Base-by-base conservation (phyloP, 2,888 invertebrate species). In the Xylota segnis region DNA sequence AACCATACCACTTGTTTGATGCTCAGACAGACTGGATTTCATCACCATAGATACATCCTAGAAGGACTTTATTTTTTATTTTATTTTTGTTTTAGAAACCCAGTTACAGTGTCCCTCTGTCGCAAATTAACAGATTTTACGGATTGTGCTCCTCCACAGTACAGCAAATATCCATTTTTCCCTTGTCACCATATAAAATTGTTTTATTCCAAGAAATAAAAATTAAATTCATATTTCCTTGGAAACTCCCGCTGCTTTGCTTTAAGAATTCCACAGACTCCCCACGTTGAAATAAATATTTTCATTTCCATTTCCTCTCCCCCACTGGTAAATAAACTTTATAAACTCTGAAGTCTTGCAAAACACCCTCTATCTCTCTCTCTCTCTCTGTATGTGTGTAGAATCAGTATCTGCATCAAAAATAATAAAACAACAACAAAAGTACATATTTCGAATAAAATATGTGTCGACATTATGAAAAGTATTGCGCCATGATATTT, bases 401-500 rank as follows among this genome's bases (percentile, higher is more conserved):
- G 23, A n/a, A 47, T 29, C 47, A 50, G 29, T 43, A 52, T 74
- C 63, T 74, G 63, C 63, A 63, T 54, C 54, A n/a, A 14, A 27
- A 32, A 45, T 32, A 54, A 65, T 34, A 65, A 23, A 68, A 45
- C 32, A 32, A 29, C 12, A 54, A 65, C n/a, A 34, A 56, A 40
- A 23, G 23, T 23, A 23, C 27, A 43, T 6, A 3, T 12, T 63
- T 59, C 54, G 37, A 78, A 61, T 16, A 63, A 71, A 61, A 77
- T 70, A 43, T 78, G 59, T 70, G 78, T 78, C 70, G 70, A 70
- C 78, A 47, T 78, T 78, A 71, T 56, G 37, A 71, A 63, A 71
- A 63, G 70, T 78, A 63, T 68, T 63, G 70, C 59, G 61, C 70
- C 29, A 71, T 63, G 70, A 56, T 78, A 78, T 78, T 70, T 71